A percentile compares a stretch with the other conserved stretches of the same genome.
These are phyloP conservation scores for Aeoliscus strigatus DNA, from an alignment of 2,797 vertebrate species.

Conservation along the genomic window DNA sequence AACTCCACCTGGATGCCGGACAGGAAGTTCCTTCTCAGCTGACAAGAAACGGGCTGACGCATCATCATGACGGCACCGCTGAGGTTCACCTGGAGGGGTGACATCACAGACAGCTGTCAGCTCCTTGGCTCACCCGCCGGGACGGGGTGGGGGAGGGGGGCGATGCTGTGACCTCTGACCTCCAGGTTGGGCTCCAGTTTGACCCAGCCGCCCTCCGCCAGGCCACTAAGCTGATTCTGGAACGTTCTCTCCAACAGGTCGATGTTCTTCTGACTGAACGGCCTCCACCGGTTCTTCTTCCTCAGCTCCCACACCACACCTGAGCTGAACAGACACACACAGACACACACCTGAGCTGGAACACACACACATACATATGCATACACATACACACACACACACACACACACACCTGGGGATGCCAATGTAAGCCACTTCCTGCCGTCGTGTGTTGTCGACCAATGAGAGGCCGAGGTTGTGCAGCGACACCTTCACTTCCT, in stretches of 20 bases:
- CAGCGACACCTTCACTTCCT: constrained; percentile 86
- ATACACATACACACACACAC: background rate
- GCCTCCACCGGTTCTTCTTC: constrained; percentile 90
- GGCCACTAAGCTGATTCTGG: constrained; percentile 72
- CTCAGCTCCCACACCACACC: constrained; percentile 95
- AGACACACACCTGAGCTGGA: background rate
- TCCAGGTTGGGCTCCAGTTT: constrained; percentile 83
- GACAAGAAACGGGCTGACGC: constrained; percentile 79
- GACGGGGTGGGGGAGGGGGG: too few species aligned
- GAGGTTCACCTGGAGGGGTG: constrained; percentile 83
- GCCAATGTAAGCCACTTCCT: constrained; percentile 92
- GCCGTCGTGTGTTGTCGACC: constrained; percentile 83
- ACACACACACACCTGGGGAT: constrained; percentile 78
- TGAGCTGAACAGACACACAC: constrained; percentile 74
- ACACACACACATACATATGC: background rate
- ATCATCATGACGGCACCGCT: constrained; percentile 81
- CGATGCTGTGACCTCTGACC: constrained; percentile 76
- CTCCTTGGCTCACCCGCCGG: constrained; percentile 4
- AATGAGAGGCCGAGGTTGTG: constrained; percentile 92
- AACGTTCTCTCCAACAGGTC: constrained; percentile 84
- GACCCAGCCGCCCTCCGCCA: constrained; percentile 69
- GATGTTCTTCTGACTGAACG: constrained; percentile 92
- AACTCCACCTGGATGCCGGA: constrained; percentile 92
- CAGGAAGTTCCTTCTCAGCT: constrained; percentile 87
- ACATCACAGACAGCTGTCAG: constrained; percentile 16